Evolutionary conservation across 2,797 vertebrate genomes (phyloP).

Genomic region (Nyctibius grandis): DNA sequence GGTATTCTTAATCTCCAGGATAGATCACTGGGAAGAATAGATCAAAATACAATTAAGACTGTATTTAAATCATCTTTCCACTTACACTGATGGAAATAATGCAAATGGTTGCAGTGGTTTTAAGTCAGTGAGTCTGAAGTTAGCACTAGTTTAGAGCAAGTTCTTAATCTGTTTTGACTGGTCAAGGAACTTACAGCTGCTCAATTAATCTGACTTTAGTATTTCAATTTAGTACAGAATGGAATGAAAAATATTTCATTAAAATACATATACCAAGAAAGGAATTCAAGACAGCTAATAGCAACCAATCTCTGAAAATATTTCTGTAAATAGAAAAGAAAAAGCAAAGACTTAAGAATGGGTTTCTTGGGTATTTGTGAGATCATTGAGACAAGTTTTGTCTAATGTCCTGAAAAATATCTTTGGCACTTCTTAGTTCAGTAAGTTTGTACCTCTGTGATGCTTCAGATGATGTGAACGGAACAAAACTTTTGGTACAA

Average conservation of each 20-base stretch:
- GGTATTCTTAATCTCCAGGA: not conserved
- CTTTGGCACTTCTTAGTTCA: not conserved
- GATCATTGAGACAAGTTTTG: not conserved
- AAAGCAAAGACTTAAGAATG: not conserved
- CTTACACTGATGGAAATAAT: not conserved
- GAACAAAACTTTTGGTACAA: not conserved
- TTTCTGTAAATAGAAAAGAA: not conserved
- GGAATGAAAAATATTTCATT: constrained; percentile 3
- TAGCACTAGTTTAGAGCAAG: not conserved
- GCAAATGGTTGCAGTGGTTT: not conserved
- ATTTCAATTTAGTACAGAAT: not conserved
- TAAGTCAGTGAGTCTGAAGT: not conserved
- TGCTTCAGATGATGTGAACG: not conserved
- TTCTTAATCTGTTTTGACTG: not conserved
- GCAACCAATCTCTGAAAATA: not conserved
- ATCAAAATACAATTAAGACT: not conserved
- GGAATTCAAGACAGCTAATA: not conserved
- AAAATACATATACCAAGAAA: not conserved
- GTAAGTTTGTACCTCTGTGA: not conserved
- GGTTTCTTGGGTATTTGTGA: not conserved
- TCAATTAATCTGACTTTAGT: not conserved
- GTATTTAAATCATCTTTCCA: not conserved
- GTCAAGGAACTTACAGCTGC: not conserved
- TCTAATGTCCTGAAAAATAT: not conserved
- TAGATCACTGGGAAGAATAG: not conserved